These are phyloP conservation scores for Sigmodon hispidus DNA, from an alignment of 2,113 vertebrate species.

Conservation along the genomic window DNA sequence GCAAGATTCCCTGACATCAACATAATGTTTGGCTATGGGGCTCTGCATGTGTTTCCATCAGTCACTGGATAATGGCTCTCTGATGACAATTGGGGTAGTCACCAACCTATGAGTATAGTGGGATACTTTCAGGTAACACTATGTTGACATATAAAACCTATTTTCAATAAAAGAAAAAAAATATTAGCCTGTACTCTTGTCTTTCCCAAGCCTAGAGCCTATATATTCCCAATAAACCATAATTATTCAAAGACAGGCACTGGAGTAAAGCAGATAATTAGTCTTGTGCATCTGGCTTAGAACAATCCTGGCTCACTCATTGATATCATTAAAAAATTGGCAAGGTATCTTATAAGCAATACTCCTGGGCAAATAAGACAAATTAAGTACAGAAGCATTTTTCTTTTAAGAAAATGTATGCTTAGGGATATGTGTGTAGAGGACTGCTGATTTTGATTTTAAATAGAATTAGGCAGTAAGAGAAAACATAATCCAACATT, in stretches of 20 bases:
- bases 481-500: conserved; percentile 39
- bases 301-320: conserved; percentile 81
- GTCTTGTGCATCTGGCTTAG: conserved; percentile 84
- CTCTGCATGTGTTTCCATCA: background rate
- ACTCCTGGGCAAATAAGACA: conserved; percentile 80
- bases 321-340: conserved; percentile 86
- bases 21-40: background rate
- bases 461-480: conserved; percentile 8
- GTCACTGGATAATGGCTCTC: background rate
- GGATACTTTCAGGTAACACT: background rate
- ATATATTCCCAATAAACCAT: conserved; percentile 80
- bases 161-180: background rate
- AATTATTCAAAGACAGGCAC: conserved; percentile 86
- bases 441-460: conserved; percentile 42
- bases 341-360: conserved; percentile 75
- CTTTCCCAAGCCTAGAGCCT: conserved; percentile 71
- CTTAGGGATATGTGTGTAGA: conserved; percentile 23
- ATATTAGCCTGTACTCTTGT: conserved; percentile 57
- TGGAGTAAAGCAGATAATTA: conserved; percentile 86
- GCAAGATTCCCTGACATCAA: background rate
- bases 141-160: background rate
- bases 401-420: conserved; percentile 70
- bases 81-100: background rate
- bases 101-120: background rate
- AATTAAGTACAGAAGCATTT: conserved; percentile 74